Base-by-base conservation (phyloP, 2,797 vertebrate species). In the Steatocranus sp. region DNA sequence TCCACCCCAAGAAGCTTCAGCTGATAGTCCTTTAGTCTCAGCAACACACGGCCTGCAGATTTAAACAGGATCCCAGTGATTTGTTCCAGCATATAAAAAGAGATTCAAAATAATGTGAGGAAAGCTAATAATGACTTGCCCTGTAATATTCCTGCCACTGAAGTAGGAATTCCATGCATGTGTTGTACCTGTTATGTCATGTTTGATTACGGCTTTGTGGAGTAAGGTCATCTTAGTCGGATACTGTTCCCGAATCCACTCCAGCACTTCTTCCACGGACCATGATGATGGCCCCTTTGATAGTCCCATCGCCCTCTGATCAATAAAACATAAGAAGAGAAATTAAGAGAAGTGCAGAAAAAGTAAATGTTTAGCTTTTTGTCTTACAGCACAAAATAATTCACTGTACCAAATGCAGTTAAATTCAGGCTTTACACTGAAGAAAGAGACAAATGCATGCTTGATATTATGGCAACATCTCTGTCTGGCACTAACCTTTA, bases 1-100 rank as follows among this genome's bases (percentile, higher is more conserved):
- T 88, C 85, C 85, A 96, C 78, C 5, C 96, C 96, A 15, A 96
- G 92, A 10, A 88, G 87, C 87, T 94, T 87, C 86, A 96, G 87
- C 83, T 96, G 95, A 79, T 88, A 87, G 48, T 91, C 89, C 78
- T 88, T 93, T 11, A 96, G 70, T 82, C 96, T 90, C 83, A 96
- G 89, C 83, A 96, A 48, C 2, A 87, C 95, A 2, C 96, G 95
- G 75, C 96, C 96, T 96, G 83, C 11, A 53, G 10, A 75, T 75
- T 27, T 17, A 27, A 48, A 30, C 25, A 30, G 68, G 43, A n/a
- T 48, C 17, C 25, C 17, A 73, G 25, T 48, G 68, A 48, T n/a
- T 73, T 30, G 17, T 73, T 11, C 7, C 3, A n/a, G 11, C 5
- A 73, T 73, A 30, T 11, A 68, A 68, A 41, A 70, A 43, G 20